A percentile compares a stretch with the other conserved stretches of the same genome.
phyloP scores from a whole-genome alignment of 2,888 invertebrate species.

The Rhorus exstirpatorius region DNA sequence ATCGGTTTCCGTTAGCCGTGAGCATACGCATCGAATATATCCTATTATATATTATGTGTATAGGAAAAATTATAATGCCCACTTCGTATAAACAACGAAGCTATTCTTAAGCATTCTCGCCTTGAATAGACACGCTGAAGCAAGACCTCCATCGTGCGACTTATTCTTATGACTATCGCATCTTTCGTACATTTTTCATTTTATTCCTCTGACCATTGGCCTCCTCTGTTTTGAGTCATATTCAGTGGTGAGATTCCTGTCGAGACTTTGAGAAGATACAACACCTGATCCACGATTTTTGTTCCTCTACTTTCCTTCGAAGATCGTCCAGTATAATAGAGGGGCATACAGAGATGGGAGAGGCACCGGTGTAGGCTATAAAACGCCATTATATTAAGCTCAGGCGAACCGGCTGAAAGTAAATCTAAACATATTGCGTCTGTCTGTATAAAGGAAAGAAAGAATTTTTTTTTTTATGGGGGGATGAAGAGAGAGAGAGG shows the following conservation, averaged over 20 bases:
- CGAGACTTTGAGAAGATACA: neutral
- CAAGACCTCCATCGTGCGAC: neutral
- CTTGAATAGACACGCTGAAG: neutral
- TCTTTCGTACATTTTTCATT: neutral
- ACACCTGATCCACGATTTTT: neutral
- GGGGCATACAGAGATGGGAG: neutral
- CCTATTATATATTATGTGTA: neutral
- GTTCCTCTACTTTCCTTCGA: neutral
- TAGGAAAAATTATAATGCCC: slow-evolving; percentile 49
- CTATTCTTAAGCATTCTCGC: slow-evolving; percentile 22
- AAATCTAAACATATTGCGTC: slow-evolving; percentile 77
- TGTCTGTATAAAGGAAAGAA: slow-evolving; percentile 30
- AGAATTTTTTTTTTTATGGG: slow-evolving; percentile 16
- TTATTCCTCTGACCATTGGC: neutral
- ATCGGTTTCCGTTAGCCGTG: slow-evolving; percentile 56
- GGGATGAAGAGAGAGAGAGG: slow-evolving; percentile 49
- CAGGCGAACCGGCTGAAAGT: slow-evolving; percentile 58
- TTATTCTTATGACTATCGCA: neutral
- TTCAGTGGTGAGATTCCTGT: neutral
- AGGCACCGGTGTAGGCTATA: neutral
- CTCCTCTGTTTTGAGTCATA: neutral
- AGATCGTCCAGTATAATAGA: neutral
- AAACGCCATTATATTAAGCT: slow-evolving; percentile 20
- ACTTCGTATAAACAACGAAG: slow-evolving; percentile 49
- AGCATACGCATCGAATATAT: slow-evolving; percentile 55